These are phyloP conservation scores for Tiphia femorata DNA, from an alignment of 2,888 invertebrate species.

Conservation along the genomic window DNA sequence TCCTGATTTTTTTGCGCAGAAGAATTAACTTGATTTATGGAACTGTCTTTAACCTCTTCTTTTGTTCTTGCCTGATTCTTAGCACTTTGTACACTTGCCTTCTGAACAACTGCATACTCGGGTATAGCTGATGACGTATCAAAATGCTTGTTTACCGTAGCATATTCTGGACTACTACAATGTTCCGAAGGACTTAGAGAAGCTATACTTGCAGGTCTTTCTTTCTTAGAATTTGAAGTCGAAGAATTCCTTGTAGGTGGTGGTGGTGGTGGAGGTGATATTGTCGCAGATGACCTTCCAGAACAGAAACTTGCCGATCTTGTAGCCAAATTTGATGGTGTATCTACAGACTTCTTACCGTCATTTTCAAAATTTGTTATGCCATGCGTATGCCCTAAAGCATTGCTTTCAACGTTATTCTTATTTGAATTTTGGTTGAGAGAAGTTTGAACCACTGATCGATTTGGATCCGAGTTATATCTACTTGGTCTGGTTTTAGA, in stretches of 20 bases:
- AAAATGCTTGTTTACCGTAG: slow-evolving; percentile 57
- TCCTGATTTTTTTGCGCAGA: slow-evolving; percentile 32
- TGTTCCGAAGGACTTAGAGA: slow-evolving; percentile 48
- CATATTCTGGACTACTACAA: slow-evolving; percentile 58
- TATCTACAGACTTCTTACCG: slow-evolving; percentile 32
- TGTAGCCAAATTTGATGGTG: slow-evolving; percentile 58
- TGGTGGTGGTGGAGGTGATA: slow-evolving; percentile 69
- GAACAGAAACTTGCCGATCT: slow-evolving; percentile 75
- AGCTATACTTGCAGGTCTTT: slow-evolving; percentile 59
- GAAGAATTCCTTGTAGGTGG: slow-evolving; percentile 61
- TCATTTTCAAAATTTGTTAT: slow-evolving; percentile 22
- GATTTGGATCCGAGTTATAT: slow-evolving; percentile 77
- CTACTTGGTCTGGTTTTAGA: slow-evolving; percentile 80
- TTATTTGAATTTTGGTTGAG: slow-evolving; percentile 60
- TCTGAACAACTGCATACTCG: slow-evolving; percentile 62
- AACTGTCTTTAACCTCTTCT: slow-evolving; percentile 25
- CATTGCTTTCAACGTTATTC: slow-evolving; percentile 33
- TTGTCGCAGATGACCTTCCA: slow-evolving; percentile 67
- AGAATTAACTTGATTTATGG: slow-evolving; percentile 14
- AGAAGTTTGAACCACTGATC: slow-evolving; percentile 70
- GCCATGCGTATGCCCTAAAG: slow-evolving; percentile 28
- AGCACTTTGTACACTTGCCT: slow-evolving; percentile 40
- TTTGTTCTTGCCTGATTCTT: slow-evolving; percentile 28
- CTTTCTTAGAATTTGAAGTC: slow-evolving; percentile 47
- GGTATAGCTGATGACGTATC: slow-evolving; percentile 57